These are phyloP conservation scores for Falco berigora DNA, from an alignment of 2,797 vertebrate species.

Conservation along the genomic window DNA sequence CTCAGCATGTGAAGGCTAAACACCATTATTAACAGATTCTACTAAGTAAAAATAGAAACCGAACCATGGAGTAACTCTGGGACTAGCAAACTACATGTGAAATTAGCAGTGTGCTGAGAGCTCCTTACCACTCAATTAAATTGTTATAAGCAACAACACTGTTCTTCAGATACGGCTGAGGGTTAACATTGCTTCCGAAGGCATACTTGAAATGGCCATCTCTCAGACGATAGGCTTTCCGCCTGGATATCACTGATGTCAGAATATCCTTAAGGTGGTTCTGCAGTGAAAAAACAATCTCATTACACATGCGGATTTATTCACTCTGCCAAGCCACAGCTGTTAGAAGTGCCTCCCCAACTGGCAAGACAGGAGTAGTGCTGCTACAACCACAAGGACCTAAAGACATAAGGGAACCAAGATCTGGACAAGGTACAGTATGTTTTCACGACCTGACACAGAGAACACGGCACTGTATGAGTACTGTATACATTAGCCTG, in stretches of 20 bases:
- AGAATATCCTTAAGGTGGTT: conserved; percentile 94
- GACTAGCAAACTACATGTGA: background rate
- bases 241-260: conserved; percentile 86
- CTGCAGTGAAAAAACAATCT: conserved; percentile 63
- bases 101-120: background rate
- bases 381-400: background rate
- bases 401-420: background rate
- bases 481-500: background rate
- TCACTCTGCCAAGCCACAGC: background rate
- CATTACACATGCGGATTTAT: background rate
- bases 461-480: background rate
- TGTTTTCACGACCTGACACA: background rate
- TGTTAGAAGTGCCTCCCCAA: background rate
- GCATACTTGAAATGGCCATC: conserved; percentile 92
- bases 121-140: conserved; percentile 83
- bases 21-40: background rate
- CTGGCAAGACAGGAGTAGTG: background rate
- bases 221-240: conserved; percentile 89
- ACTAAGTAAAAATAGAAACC: background rate
- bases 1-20: background rate
- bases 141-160: conserved; percentile 89
- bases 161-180: conserved; percentile 94
- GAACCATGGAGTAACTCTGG: background rate
- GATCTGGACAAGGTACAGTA: background rate
- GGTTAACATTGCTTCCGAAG: conserved; percentile 90